Evolutionary conservation across 2,797 vertebrate genomes (phyloP), one percentile per base, ranked within the genome.

Genomic region (Chrysocyon brachyurus): DNA sequence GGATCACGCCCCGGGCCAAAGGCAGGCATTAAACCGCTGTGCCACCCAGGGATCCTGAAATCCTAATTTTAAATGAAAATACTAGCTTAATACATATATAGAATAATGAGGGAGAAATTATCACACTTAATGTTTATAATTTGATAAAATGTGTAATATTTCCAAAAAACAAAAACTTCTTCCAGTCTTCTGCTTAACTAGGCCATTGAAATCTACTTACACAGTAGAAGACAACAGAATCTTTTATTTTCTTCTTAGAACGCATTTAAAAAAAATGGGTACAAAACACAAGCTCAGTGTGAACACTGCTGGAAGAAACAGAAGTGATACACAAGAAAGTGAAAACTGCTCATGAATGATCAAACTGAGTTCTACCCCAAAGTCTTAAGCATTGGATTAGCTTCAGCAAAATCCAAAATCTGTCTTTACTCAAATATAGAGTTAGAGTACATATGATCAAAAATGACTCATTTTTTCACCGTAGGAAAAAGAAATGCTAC

Each of bases 211-310:
- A 94, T 79, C 81, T 4, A 88, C 17, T 72, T 73, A 86, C 11
- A 63, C 26, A 77, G 31, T 75, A 86, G 57, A 94, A 90, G 26
- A 92, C 70, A 86, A 90, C 1, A 90, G 15, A 87, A 77, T 70
- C 40, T 63, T 86, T 86, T 31, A 93, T 81, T 96, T 94, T 33
- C 28, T 88, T 96, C 46, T 89, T 75, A 94, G n/a, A 17, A 19
- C 31, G 77, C 31, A 8, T 85, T 61, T 19, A 11, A 5, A 5
- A 75, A 66, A 81, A 49, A 1, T 64, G 63, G 15, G 19, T n/a
- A 52, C 70, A 31, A 93, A 93, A 86, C 26, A 52, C 12, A 84
- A 91, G n/a, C 33, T 91, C 84, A 64, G 24, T 49, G 52, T 86
- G 52, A 95, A 87, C 31, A 36, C 40, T 90, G 59, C 12, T 78